These are phyloP conservation scores for Orthosia gracilis DNA, from an alignment of 2,888 invertebrate species.

Conservation along the genomic window DNA sequence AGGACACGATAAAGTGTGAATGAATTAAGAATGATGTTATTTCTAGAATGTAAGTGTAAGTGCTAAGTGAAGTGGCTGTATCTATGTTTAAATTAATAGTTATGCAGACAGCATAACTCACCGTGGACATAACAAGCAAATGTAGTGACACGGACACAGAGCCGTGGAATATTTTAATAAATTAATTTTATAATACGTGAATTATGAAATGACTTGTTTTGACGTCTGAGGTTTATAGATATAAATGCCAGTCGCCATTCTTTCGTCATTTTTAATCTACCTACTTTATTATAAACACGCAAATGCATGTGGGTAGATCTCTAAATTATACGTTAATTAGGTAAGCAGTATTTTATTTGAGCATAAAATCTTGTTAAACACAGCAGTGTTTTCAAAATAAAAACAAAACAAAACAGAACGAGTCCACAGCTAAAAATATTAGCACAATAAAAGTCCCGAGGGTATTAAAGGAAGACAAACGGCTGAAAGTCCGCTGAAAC, in stretches of 20 bases:
- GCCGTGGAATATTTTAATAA: constrained; percentile 33
- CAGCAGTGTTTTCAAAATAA: constrained; percentile 26
- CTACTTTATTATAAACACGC: neutral
- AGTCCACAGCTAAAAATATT: constrained; percentile 45
- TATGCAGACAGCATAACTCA: constrained; percentile 40
- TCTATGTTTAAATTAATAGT: constrained; percentile 26
- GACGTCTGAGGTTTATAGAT: neutral
- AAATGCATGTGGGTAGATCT: neutral
- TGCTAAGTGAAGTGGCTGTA: constrained; percentile 2
- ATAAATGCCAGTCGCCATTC: neutral
- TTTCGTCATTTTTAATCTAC: neutral
- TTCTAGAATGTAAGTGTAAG: constrained; percentile 15
- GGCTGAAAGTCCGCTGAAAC: constrained; percentile 32
- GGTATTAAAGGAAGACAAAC: constrained; percentile 50
- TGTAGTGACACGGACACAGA: constrained; percentile 11
- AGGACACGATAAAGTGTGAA: constrained; percentile 44
- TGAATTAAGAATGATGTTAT: constrained; percentile 37
- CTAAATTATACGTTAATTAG: neutral
- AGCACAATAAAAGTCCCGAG: constrained; percentile 29
- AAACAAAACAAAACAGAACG: constrained; percentile 29
- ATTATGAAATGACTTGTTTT: neutral
- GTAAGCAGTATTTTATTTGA: constrained; percentile 1
- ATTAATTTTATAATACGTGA: constrained; percentile 20
- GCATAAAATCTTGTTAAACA: constrained; percentile 5
- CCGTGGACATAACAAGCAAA: constrained; percentile 15